These are phyloP conservation scores for Trematomus bernacchii DNA, from an alignment of 2,797 vertebrate species.

Conservation along the genomic window DNA sequence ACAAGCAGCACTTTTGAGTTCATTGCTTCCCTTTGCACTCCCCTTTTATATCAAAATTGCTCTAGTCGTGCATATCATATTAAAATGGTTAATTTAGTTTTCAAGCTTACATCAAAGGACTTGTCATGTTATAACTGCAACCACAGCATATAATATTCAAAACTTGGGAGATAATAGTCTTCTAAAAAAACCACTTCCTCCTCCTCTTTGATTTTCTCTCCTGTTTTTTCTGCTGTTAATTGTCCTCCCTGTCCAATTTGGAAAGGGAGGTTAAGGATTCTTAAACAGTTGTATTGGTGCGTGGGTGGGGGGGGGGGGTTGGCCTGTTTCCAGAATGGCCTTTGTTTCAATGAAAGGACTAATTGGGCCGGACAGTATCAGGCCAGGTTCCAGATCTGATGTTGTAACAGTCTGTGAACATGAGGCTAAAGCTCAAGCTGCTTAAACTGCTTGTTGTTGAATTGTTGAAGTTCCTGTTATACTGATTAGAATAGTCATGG, in stretches of 20 bases:
- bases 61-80: constrained; percentile 2
- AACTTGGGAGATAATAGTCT: not conserved
- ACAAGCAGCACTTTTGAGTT: constrained; percentile 1
- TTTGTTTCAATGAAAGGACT: constrained; percentile 57
- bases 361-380: constrained; percentile 54
- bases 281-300: constrained; percentile 35
- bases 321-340: constrained; percentile 48
- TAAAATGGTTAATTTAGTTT: constrained; percentile 22
- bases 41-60: not conserved
- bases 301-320: constrained; percentile 10
- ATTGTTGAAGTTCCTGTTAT: constrained; percentile 33
- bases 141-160: constrained; percentile 42
- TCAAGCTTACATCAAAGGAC: constrained; percentile 35
- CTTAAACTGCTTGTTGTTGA: constrained; percentile 55
- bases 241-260: constrained; percentile 26
- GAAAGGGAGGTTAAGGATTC: constrained; percentile 39
- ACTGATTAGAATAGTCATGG: constrained; percentile 27
- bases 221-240: constrained; percentile 24
- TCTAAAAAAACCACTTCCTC: constrained; percentile 3
- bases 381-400: constrained; percentile 54
- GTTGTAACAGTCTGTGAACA: constrained; percentile 55
- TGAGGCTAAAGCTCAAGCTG: constrained; percentile 48
- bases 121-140: constrained; percentile 25
- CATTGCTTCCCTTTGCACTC: constrained; percentile 16
- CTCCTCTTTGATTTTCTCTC: constrained; percentile 17